Evolutionary conservation across 2,888 invertebrate species (phyloP).

Genomic region (Auanema freiburgensis): DNA sequence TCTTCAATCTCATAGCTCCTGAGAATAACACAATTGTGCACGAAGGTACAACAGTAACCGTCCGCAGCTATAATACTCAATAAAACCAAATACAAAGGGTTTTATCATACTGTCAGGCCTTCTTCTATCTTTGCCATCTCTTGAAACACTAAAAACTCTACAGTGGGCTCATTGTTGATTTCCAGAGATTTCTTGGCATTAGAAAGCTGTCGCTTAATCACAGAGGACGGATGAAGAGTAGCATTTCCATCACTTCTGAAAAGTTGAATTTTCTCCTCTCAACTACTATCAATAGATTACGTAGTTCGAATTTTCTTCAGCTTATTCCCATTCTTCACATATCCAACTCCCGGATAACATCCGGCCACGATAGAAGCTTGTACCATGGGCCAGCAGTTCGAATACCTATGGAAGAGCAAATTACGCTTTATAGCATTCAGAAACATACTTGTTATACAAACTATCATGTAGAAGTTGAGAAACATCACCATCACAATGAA

Average conservation of each 20-base stretch:
- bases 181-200: not conserved
- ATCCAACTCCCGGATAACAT: constrained; percentile 83
- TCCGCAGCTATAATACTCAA: constrained; percentile 73
- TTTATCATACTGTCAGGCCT: constrained; percentile 42
- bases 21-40: constrained; percentile 80
- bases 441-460: constrained; percentile 21
- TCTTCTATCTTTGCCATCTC: constrained; percentile 55
- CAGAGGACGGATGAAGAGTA: constrained; percentile 53
- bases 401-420: constrained; percentile 55
- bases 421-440: not conserved
- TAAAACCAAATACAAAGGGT: not conserved
- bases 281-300: not conserved
- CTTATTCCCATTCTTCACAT: constrained; percentile 68
- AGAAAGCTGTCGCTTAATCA: constrained; percentile 44
- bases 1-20: constrained; percentile 69
- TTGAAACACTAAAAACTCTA: constrained; percentile 58
- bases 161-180: constrained; percentile 29
- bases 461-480: constrained; percentile 17
- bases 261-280: not conserved
- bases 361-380: constrained; percentile 87
- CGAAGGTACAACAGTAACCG: constrained; percentile 81
- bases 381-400: constrained; percentile 85
- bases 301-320: constrained; percentile 56
- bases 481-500: constrained; percentile 23
- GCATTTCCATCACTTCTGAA: constrained; percentile 40